Conservation (phyloP, 2,113 vertebrate genomes). For the Alexandromys fortis region DNA sequence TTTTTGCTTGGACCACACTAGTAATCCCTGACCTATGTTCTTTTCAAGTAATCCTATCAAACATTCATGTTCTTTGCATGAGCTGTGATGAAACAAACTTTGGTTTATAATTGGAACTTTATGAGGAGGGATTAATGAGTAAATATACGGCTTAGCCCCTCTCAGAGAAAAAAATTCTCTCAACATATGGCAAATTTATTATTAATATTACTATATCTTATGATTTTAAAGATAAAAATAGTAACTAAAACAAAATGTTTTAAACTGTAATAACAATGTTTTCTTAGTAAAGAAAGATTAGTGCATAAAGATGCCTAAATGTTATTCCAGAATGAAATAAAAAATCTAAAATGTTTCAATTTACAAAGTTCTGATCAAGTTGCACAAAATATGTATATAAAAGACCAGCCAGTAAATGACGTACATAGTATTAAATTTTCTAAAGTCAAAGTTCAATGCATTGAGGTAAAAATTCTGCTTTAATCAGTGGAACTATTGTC, state of each 20-base stretch:
- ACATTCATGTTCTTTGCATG: neutral
- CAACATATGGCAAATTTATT: neutral
- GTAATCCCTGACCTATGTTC: neutral
- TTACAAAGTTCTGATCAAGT: neutral
- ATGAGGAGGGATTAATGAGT: neutral
- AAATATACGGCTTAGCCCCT: neutral
- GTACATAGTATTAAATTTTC: neutral
- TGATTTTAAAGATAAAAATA: neutral
- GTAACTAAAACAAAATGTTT: neutral
- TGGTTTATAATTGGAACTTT: neutral
- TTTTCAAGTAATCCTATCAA: neutral
- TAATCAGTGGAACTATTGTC: neutral
- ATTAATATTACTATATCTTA: neutral
- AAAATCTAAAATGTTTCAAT: neutral
- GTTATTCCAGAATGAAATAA: neutral
- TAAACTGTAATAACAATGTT: neutral
- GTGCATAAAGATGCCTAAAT: neutral
- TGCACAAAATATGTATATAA: neutral
- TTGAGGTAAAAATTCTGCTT: neutral
- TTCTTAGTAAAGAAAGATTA: neutral
- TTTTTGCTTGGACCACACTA: neutral
- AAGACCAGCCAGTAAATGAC: neutral
- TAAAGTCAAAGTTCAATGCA: neutral
- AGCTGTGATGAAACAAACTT: neutral
- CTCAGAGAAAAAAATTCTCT: neutral